Evolutionary conservation across 2,888 invertebrate species (phyloP), one percentile per base, ranked within the genome.

Genomic region (Thymelicus acteon): DNA sequence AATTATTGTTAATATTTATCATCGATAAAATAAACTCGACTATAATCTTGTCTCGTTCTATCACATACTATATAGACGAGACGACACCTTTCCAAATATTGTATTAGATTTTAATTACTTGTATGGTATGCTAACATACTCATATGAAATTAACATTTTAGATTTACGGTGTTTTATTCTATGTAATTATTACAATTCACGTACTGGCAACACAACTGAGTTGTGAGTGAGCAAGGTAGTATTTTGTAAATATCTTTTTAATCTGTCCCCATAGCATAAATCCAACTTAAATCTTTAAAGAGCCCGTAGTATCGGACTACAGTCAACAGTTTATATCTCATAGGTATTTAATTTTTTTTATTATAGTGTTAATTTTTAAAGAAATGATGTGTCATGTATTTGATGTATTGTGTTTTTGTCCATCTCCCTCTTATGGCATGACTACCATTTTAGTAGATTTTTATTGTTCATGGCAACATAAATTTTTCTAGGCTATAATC

Each of bases 261-360:
- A 82, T 85, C 85, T 88, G 86, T 89, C 89, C 87, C 90, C 87
- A 89, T 92, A 91, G 91, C 85, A 85, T 91, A 92, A 92, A 93
- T 86, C 87, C 89, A 89, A 89, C 83, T 85, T 89, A 87, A 86
- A 83, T 84, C 82, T 81, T 79, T 78, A 73, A 76, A 80, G 76
- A 81, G 86, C 82, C 86, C 87, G 83, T 80, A 74, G 76, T 73
- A 76, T 80, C 82, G 87, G 89, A 82, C 88, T 84, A 77, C 81
- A 93, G 93, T 93, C 93, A 92, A 91, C 90, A 89, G 83, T 90
- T 75, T 81, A 88, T 93, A 92, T 92, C 93, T 93, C 93, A 92
- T 93, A 93, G 93, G 91, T 93, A 92, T 92, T 92, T 92, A 92
- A 92, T 88, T 85, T 88, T 88, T 90, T 91, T 88, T 89, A 83